A percentile compares a stretch with the other conserved stretches of the same genome.
Conservation (phyloP, 2,888 invertebrate genomes). For the Ellobium chinense region DNA sequence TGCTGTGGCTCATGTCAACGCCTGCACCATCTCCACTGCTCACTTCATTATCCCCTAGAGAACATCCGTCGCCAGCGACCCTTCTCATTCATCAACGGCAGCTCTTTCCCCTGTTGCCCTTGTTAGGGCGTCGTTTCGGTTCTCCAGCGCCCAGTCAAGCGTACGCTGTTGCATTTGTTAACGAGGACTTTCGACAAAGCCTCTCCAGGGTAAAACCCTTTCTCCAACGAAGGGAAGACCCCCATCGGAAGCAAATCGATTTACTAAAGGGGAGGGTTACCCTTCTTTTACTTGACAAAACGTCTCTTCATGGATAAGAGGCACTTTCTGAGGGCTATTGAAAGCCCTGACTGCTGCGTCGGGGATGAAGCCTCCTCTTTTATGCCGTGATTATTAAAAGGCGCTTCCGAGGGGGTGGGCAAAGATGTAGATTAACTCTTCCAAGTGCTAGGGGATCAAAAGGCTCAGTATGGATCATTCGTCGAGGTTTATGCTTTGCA, state of each 20-base stretch:
- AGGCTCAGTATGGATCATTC: too few relatives aligned
- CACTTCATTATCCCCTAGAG: conserved; percentile 2
- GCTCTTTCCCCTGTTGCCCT: background rate
- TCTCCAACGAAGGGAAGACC: background rate
- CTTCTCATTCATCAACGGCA: conserved; percentile 25
- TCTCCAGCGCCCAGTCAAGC: conserved; percentile 2
- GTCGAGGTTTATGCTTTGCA: too few relatives aligned
- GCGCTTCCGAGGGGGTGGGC: background rate
- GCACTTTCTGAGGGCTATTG: background rate
- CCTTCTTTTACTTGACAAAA: background rate
- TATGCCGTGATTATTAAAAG: background rate
- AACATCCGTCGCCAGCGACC: background rate
- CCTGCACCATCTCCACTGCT: background rate
- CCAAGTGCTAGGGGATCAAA: background rate
- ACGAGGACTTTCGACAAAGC: background rate
- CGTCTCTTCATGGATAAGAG: background rate
- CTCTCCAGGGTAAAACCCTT: background rate
- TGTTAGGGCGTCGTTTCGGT: background rate
- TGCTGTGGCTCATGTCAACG: background rate
- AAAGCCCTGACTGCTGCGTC: background rate
- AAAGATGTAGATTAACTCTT: background rate
- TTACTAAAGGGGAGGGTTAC: too few relatives aligned
- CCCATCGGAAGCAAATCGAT: background rate
- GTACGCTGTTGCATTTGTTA: background rate
- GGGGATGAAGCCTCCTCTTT: background rate